Evolutionary conservation across 2,113 vertebrate species (phyloP), one percentile per base, ranked within the genome.

Genomic region (Pseudopodoces humilis): DNA sequence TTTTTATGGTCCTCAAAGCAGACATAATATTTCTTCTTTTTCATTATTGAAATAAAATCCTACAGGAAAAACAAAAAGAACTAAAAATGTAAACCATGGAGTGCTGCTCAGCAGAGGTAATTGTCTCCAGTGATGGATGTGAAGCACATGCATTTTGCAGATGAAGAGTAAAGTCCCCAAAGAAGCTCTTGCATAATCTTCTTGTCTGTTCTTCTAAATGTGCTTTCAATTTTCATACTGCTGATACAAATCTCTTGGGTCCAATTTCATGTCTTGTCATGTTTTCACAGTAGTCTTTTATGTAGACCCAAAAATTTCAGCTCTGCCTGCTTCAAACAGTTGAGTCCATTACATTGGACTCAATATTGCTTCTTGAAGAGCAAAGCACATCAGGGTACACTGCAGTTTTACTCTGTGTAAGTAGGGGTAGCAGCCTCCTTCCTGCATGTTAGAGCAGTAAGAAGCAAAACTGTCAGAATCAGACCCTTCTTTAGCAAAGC

Each of bases 181-280:
- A 91, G 69, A 92, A 95, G 52, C 17, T 25, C 74, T 82, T 82
- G 72, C 41, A 31, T 64, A 82, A 86, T 71, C 41, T 90, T 86
- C 68, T 86, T 76, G 72, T 86, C 68, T 87, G 33, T 91, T 88
- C 68, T 78, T 90, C 64, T 53, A 86, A 94, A 94, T 62, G 53
- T 94, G 91, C 65, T 97, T 96, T 92, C 72, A 63, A 79, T 96
- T 94, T 96, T 84, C 13, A 6, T 89, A 33, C 44, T 89, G 77
- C 56, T 91, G 91, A 89, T 95, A 89, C 46, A 88, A 92, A 94
- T 91, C 83, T 82, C 69, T 56, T 64, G 74, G 50, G 83, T 89
- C 77, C 76, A 78, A 82, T 92, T 92, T 78, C 23, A 2, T 91
- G 80, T 88, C 92, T 95, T 90, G 92, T 92, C 88, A 47, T 93